Conservation (phyloP, 2,113 vertebrate genomes). For the Microtus richardsoni region DNA sequence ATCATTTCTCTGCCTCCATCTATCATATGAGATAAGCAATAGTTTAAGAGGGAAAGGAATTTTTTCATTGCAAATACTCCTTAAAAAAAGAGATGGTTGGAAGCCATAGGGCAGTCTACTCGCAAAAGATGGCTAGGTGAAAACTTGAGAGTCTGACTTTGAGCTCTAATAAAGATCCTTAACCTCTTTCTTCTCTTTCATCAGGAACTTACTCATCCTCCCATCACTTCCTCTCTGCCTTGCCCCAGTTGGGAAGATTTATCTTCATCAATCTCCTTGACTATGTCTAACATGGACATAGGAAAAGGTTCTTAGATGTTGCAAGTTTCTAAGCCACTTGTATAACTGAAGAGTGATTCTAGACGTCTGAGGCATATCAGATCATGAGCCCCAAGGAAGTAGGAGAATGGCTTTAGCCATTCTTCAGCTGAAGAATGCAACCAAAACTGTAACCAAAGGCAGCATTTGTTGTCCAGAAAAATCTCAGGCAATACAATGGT, state of each 20-base stretch:
- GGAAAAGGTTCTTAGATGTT: neutral
- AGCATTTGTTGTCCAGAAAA: neutral
- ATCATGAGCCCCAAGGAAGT: neutral
- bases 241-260: neutral
- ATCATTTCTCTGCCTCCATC: neutral
- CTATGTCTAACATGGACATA: neutral
- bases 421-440: slow-evolving; percentile 88
- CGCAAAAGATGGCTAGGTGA: no score
- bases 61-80: neutral
- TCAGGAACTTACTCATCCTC: neutral
- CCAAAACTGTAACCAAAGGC: slow-evolving; percentile 84
- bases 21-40: neutral
- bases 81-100: neutral
- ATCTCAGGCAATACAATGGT: neutral
- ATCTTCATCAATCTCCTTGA: neutral
- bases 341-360: neutral
- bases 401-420: neutral
- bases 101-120: neutral
- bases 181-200: neutral
- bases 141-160: neutral
- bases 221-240: neutral
- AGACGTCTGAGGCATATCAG: neutral
- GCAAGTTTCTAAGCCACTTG: neutral
- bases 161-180: neutral
- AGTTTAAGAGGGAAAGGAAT: neutral